A percentile compares a stretch with the other conserved stretches of the same genome.
Evolutionary conservation across 2,113 vertebrate species (phyloP).

Genomic region (Acinonyx jubatus): DNA sequence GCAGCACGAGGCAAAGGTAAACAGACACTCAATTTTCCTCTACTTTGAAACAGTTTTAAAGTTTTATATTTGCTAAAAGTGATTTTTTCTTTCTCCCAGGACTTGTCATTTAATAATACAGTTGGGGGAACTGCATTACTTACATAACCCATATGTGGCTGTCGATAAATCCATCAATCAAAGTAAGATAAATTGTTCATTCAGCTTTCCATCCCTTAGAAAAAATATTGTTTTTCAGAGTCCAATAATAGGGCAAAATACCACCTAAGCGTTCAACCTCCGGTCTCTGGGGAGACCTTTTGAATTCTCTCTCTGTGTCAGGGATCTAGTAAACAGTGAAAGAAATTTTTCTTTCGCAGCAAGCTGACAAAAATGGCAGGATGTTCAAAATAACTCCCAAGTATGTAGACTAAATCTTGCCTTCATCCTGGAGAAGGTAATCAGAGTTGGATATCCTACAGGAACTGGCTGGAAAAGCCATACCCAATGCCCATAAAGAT

Average conservation of each 20-base stretch:
- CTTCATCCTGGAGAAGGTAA: slow-evolving; percentile 30
- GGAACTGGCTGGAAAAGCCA: not conserved
- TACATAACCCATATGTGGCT: slow-evolving; percentile 43
- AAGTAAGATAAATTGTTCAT: slow-evolving; percentile 32
- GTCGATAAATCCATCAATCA: slow-evolving; percentile 57
- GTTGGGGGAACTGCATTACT: not conserved
- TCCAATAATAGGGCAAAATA: slow-evolving; percentile 50
- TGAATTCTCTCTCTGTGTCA: not conserved
- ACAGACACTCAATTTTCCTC: slow-evolving; percentile 55
- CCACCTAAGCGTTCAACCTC: not conserved
- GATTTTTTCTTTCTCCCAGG: slow-evolving; percentile 31
- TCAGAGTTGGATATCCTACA: slow-evolving; percentile 21
- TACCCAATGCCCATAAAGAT: not conserved
- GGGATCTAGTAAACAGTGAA: not conserved
- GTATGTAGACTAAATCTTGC: not conserved
- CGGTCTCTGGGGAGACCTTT: not conserved
- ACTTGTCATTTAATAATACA: slow-evolving; percentile 67
- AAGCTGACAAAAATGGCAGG: slow-evolving; percentile 29
- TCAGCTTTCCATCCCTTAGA: slow-evolving; percentile 14
- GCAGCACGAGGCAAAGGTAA: slow-evolving; percentile 50
- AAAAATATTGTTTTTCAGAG: slow-evolving; percentile 28
- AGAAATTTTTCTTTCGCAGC: not conserved
- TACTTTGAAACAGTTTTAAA: slow-evolving; percentile 48
- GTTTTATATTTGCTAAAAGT: slow-evolving; percentile 64
- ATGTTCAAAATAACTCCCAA: slow-evolving; percentile 39